Base-by-base conservation (phyloP, 2,797 vertebrate genomes). In the Hemitrygon akajei region DNA sequence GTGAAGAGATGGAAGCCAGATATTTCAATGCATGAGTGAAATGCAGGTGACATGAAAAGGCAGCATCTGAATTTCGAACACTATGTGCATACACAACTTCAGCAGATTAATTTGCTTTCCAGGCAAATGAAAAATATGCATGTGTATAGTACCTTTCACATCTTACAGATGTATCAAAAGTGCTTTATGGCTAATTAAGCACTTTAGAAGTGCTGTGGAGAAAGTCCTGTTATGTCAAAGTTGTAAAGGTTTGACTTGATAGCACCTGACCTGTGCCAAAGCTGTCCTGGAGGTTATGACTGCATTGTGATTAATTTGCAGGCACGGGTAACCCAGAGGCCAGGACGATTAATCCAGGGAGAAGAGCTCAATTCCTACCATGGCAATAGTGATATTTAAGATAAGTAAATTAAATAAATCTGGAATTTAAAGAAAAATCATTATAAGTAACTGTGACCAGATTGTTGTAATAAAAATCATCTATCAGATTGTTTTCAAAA, bases 1-100 rank as follows among this genome's bases (percentile, higher is more conserved):
- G 69, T 93, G 27, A 58, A 75, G 71, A 40, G 47, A 93, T 93
- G 71, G 60, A 75, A 47, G 91, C 34, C 63, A 71, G 56, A 91
- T 30, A 63, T 91, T 69, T 40, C 47, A 25, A 16, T 93, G 71
- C 2, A 14, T 20, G 27, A 93, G 37, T 76, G 71, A 56, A 56
- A 76, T 75, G 91, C 25, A 93, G 71, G n/a, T 93, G 91, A 93
- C 37, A 75, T 56, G 71, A n/a, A 20, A 71, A 71, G 20, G 63
- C 91, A 93, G 40, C 11, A 75, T 47, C 47, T 76, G 71, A 93
- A 93, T 93, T 73, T 25, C 6, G 9, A 93, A 56, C 22, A 20
- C 12, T 76, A 12, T 16, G 27, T 30, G 37, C 27, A 56, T 16
- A 14, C 25, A n/a, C 14, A 76, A 27, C 69, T 92, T 37, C 71